Percentiles rank a stretch among this genome's conserved stretches.
Conservation (phyloP, 2,888 invertebrate genomes). For the Chloromyia formosa region DNA sequence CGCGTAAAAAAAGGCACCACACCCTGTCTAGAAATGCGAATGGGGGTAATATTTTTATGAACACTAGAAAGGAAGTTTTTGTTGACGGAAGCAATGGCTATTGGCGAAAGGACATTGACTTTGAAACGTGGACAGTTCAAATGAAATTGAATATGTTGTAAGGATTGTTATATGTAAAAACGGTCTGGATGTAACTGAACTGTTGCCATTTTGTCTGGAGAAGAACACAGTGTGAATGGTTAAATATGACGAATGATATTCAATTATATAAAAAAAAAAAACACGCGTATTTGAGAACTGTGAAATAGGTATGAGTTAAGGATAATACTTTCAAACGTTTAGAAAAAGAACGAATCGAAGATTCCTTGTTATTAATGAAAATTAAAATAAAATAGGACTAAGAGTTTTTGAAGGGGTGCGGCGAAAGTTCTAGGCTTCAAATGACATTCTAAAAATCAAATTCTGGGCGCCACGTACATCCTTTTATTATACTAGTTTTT, state of each 20-base stretch:
- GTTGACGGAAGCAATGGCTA: conserved; percentile 21
- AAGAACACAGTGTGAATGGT: too few relatives aligned
- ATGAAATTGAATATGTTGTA: neutral
- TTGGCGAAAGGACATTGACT: conserved; percentile 10
- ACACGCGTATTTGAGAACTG: neutral
- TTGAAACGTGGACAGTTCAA: neutral
- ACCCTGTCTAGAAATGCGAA: neutral
- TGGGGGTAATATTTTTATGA: neutral
- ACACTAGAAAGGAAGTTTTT: neutral
- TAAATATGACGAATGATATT: too few relatives aligned
- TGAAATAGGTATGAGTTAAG: too few relatives aligned
- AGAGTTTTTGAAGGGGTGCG: too few relatives aligned
- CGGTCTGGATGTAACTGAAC: too few relatives aligned
- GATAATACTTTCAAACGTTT: neutral
- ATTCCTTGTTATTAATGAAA: neutral
- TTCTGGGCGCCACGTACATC: too few relatives aligned
- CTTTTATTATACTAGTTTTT: too few relatives aligned
- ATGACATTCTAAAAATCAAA: too few relatives aligned
- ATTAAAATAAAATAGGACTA: too few relatives aligned
- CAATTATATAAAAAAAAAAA: too few relatives aligned
- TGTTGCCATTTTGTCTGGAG: too few relatives aligned
- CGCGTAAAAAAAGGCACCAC: neutral
- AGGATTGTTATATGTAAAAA: neutral
- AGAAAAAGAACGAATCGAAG: neutral
- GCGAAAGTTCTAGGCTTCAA: too few relatives aligned